Percentiles rank a stretch among this genome's conserved stretches.
phyloP scores from a whole-genome alignment of 2,797 vertebrate genomes.

The Anisognathus igniventris region DNA sequence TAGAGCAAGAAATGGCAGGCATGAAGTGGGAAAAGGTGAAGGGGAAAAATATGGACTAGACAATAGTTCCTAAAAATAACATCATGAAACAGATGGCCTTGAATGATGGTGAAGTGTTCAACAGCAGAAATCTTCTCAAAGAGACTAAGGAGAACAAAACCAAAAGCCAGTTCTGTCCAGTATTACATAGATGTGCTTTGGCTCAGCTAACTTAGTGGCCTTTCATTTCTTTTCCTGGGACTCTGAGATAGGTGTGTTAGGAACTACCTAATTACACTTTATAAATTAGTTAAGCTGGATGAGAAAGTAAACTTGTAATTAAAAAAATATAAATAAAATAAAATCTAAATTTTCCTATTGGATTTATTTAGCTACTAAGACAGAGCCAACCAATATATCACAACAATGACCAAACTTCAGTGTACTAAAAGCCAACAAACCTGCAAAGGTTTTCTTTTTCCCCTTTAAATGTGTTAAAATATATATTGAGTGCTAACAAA shows the following conservation, averaged over 20 bases:
- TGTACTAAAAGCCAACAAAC: background rate
- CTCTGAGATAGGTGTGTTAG: background rate
- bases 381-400: background rate
- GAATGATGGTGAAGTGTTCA: background rate
- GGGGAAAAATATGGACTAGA: fast-evolving
- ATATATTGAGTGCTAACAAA: background rate
- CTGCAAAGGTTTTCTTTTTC: background rate
- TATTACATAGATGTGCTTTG: background rate
- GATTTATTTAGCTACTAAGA: background rate
- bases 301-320: background rate
- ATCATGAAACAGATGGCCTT: background rate
- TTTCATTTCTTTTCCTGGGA: background rate
- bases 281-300: background rate
- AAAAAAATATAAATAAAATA: background rate
- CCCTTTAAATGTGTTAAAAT: background rate
- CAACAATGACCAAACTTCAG: background rate
- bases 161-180: background rate
- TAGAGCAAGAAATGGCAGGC: background rate
- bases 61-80: background rate
- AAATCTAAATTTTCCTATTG: background rate
- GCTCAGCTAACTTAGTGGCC: background rate
- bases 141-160: background rate
- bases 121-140: background rate
- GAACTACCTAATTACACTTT: background rate
- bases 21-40: background rate